These are phyloP conservation scores for Xenus cinereus DNA, from an alignment of 2,113 vertebrate genomes.

Conservation along the genomic window DNA sequence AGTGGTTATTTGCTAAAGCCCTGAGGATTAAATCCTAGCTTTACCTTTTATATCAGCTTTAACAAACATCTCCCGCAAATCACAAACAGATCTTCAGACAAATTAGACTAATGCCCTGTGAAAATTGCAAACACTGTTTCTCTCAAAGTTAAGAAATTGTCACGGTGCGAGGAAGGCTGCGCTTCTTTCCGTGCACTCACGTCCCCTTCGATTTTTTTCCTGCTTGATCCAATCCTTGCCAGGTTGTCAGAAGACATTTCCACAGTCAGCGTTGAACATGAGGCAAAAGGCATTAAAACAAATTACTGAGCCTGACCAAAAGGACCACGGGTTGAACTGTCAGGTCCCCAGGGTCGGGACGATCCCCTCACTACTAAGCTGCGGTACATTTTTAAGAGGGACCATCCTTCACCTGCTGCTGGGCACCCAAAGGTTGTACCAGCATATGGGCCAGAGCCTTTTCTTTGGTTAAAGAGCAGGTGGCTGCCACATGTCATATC, in stretches of 20 bases:
- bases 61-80: conserved; percentile 61
- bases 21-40: conserved; percentile 52
- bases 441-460: neutral
- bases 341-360: neutral
- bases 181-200: neutral
- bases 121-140: conserved; percentile 37
- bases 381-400: neutral
- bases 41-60: conserved; percentile 61
- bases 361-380: neutral
- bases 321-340: neutral
- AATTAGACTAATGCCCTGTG: conserved; percentile 40
- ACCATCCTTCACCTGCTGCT: neutral
- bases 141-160: conserved; percentile 21
- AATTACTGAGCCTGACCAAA: neutral
- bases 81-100: conserved; percentile 58
- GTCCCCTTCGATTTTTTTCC: neutral
- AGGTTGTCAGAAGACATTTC: neutral
- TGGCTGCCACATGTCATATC: neutral
- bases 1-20: conserved; percentile 65
- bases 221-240: neutral
- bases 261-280: neutral
- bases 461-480: neutral
- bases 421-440: neutral
- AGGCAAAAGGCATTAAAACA: neutral
- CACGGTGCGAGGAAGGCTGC: neutral